These are phyloP conservation scores for Aplodontia rufa DNA, from an alignment of 2,113 vertebrate genomes.

Conservation along the genomic window DNA sequence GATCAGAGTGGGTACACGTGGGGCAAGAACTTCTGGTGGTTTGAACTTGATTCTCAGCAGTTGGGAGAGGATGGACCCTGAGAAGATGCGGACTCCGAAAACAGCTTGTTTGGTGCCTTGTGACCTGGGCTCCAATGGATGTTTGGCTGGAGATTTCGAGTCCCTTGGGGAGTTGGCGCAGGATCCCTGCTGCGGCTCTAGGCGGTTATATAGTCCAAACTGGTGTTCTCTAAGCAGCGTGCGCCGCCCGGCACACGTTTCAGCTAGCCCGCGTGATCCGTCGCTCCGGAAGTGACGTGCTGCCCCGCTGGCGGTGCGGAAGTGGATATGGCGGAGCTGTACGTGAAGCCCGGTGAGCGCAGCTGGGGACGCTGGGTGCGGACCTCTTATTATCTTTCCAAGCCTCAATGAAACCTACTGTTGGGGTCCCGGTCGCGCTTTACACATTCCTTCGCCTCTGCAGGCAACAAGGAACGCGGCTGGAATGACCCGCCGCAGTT, in stretches of 20 bases:
- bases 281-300: slow-evolving; percentile 70
- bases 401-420: background rate
- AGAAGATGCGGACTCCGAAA: background rate
- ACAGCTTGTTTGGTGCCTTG: background rate
- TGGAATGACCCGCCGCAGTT: slow-evolving; percentile 98
- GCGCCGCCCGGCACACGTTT: accelerated
- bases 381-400: too few relatives aligned
- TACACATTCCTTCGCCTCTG: background rate
- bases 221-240: accelerated
- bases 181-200: too few relatives aligned
- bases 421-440: background rate
- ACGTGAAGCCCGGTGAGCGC: slow-evolving; percentile 84
- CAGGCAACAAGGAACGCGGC: slow-evolving; percentile 94
- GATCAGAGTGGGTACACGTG: background rate
- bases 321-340: slow-evolving; percentile 84
- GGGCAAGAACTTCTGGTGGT: background rate
- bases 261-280: accelerated
- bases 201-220: accelerated
- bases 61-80: background rate
- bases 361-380: background rate
- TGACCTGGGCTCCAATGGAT: background rate
- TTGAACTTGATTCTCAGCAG: background rate
- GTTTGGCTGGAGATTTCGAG: background rate
- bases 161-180: background rate
- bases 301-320: slow-evolving; percentile 60